Evolutionary conservation across 2,888 invertebrate genomes (phyloP), one percentile per base, ranked within the genome.

Genomic region (Napeogenes inachia): DNA sequence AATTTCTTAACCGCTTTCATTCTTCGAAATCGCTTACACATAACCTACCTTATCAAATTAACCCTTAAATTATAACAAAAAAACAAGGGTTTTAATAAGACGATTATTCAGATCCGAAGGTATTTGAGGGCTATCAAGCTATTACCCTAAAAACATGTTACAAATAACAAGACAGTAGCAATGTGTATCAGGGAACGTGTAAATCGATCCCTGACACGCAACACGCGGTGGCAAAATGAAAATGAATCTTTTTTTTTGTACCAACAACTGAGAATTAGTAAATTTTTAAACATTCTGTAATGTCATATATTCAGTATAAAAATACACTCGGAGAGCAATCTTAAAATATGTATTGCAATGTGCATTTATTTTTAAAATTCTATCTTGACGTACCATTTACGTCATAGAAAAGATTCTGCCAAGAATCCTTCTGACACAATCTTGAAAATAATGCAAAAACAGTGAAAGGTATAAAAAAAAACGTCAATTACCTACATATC

Each of bases 401-500:
- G 21, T 47, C 47, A 47, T 6, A n/a, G 4, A n/a, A 6, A 13
- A n/a, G n/a, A 21, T 21, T 50, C 8, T 33, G 42, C 13, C 13
- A 54, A 54, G 13, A 10, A 56, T 56, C 35, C 50, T 30, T 12
- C 32, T 56, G 45, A 62, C 59, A 55, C 42, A 13, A 53, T 50
- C 59, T 55, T 54, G 50, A 47, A 38, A 64, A 62, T 50, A 64
- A 58, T 46, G 33, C 56, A 62, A 64, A 62, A 64, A 50, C 35
- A 63, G 4, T 30, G 33, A 30, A 58, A 21, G 13, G 47, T 54
- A 45, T 59, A 56, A 65, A 60, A 60, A 60, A 45, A 32, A 75
- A 87, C 78, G 85, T 87, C 88, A 87, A 88, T 89, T 89, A 89
- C 78, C 75, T 76, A 72, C 75, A 78, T 87, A 87, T 87, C 84